Evolutionary conservation across 2,888 invertebrate genomes (phyloP).

Genomic region (Campoletis raptor): DNA sequence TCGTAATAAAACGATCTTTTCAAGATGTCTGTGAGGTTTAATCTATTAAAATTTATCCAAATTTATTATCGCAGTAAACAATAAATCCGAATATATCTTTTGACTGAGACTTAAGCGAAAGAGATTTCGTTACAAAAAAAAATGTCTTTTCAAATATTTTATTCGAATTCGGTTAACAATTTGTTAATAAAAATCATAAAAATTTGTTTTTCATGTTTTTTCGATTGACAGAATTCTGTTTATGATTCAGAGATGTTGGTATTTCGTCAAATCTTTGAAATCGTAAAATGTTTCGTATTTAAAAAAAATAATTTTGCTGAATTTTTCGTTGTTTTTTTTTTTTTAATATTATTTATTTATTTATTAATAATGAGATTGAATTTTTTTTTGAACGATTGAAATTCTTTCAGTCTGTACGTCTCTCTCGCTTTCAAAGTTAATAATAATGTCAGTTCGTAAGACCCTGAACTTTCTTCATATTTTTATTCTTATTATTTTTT

Average conservation of each 20-base stretch:
- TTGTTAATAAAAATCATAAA: too few species aligned
- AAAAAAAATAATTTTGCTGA: too few species aligned
- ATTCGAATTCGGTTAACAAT: background rate
- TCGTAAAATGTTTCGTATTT: too few species aligned
- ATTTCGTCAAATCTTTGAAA: too few species aligned
- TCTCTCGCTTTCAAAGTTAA: slow-evolving; percentile 9
- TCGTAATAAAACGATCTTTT: slow-evolving; percentile 9
- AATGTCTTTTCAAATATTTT: background rate
- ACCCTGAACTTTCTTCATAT: slow-evolving; percentile 66
- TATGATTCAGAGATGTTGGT: too few species aligned
- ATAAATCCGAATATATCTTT: background rate
- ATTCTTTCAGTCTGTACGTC: background rate
- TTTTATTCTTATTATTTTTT: slow-evolving; percentile 1
- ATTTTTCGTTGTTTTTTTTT: too few species aligned
- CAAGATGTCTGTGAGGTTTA: background rate
- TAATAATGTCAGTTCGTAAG: slow-evolving; percentile 45
- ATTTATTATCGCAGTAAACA: background rate
- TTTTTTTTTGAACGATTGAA: background rate
- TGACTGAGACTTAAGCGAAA: background rate
- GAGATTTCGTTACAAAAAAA: background rate
- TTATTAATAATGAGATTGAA: background rate
- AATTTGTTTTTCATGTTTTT: too few species aligned
- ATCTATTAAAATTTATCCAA: background rate
- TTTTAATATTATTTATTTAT: background rate
- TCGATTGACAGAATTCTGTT: too few species aligned